Percentiles rank a stretch among this genome's conserved stretches.
Evolutionary conservation across 2,797 vertebrate species (phyloP).

Genomic region (Pangasius larnaudii): DNA sequence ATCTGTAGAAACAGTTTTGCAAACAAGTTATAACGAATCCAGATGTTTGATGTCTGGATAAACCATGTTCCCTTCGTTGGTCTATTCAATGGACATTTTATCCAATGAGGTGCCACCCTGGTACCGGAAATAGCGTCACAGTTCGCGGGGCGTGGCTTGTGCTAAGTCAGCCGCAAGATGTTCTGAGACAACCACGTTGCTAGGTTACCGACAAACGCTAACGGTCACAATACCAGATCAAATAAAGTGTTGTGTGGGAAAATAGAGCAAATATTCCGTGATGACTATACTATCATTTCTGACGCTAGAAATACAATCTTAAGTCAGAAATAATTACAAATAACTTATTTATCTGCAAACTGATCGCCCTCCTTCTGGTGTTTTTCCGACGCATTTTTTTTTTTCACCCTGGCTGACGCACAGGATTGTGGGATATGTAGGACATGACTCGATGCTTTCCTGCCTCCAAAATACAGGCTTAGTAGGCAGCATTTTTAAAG

Average conservation of each 20-base stretch:
- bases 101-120: background rate
- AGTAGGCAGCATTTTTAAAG: too few species aligned
- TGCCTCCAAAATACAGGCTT: too few species aligned
- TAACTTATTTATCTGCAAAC: background rate
- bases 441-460: background rate
- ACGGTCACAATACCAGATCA: background rate
- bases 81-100: background rate
- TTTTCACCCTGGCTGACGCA: background rate
- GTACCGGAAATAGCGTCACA: background rate
- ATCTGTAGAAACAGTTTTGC: background rate
- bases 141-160: background rate
- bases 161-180: background rate
- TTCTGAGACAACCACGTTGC: background rate
- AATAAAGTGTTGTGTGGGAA: background rate
- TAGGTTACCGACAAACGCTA: slow-evolving; percentile 5
- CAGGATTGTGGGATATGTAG: slow-evolving; percentile 12
- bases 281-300: background rate
- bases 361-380: background rate
- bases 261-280: background rate
- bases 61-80: background rate
- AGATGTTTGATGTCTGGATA: background rate
- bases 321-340: background rate
- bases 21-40: background rate
- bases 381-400: background rate
- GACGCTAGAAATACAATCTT: background rate